Evolutionary conservation across 1,140 invertebrate species (phyloP).

Genomic region (Zaprionus ghesquierei): DNA sequence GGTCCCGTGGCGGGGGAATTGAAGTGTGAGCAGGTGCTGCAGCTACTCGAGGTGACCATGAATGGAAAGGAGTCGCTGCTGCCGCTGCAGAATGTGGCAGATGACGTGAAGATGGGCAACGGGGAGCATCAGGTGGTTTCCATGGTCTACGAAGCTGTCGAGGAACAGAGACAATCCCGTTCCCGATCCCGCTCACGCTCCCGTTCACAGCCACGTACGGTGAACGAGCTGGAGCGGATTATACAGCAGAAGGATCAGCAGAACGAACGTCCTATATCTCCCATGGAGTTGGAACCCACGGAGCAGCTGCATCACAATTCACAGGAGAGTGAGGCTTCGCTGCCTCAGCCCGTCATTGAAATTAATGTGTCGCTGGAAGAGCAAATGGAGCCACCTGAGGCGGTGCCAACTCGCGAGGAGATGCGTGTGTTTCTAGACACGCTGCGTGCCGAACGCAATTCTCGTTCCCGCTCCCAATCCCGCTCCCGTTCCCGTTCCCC

Average conservation of each 20-base stretch:
- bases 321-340: neutral
- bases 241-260: conserved; percentile 62
- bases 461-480: conserved; percentile 45
- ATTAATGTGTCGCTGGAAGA: conserved; percentile 49
- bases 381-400: conserved; percentile 18
- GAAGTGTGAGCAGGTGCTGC: conserved; percentile 54
- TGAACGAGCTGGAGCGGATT: conserved; percentile 54
- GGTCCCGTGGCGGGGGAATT: conserved; percentile 45
- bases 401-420: conserved; percentile 30
- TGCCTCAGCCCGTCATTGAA: conserved; percentile 57
- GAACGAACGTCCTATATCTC: conserved; percentile 25
- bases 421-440: conserved; percentile 58
- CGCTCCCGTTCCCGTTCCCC: conserved; percentile 66
- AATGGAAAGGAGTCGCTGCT: conserved; percentile 35
- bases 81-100: conserved; percentile 50
- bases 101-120: conserved; percentile 42
- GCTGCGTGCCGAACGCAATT: conserved; percentile 47
- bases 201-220: conserved; percentile 50
- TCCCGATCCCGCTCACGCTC: conserved; percentile 61
- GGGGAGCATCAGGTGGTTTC: conserved; percentile 18
- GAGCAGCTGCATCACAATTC: neutral
- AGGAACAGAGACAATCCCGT: conserved; percentile 26
- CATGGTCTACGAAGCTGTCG: conserved; percentile 47
- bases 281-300: conserved; percentile 39
- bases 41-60: conserved; percentile 52